Evolutionary conservation across 1,140 invertebrate species (phyloP).

Genomic region (Tetramorium parvispinum): DNA sequence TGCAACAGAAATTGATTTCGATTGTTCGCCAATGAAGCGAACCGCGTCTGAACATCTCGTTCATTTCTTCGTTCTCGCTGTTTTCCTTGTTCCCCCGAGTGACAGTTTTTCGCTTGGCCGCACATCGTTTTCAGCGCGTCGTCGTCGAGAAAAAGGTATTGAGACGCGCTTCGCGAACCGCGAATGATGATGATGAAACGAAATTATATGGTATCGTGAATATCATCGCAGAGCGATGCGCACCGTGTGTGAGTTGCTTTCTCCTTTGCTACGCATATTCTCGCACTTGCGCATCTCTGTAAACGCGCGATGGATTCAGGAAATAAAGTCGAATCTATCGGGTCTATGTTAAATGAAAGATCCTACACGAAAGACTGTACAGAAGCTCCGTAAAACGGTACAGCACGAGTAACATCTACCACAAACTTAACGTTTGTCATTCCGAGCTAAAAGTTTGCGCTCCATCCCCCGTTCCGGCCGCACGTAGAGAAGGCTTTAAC

Average conservation of each 20-base stretch:
- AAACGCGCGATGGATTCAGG: not conserved
- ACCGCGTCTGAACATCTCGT: not conserved
- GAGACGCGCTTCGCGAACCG: constrained; percentile 46
- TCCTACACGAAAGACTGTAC: not conserved
- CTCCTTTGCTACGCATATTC: not conserved
- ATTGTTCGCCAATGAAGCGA: constrained; percentile 17
- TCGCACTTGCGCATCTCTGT: not conserved
- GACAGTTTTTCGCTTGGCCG: constrained; percentile 54
- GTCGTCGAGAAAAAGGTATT: not conserved
- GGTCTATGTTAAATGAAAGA: constrained; percentile 34
- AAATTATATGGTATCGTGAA: constrained; percentile 58
- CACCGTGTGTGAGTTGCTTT: not conserved
- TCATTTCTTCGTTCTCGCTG: constrained; percentile 1
- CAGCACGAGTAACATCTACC: constrained; percentile 55
- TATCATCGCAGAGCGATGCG: constrained; percentile 17
- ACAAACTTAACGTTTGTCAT: constrained; percentile 72
- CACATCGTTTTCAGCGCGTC: constrained; percentile 25
- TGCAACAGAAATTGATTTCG: not conserved
- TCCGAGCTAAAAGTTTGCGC: constrained; percentile 70
- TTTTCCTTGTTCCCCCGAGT: constrained; percentile 24
- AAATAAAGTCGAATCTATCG: not conserved
- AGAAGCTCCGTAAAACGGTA: not conserved
- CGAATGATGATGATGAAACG: constrained; percentile 59
- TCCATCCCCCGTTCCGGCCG: not conserved
- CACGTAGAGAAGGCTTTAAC: constrained; percentile 47